Conservation (phyloP, 2,797 vertebrate species). For the Callimico goeldii region DNA sequence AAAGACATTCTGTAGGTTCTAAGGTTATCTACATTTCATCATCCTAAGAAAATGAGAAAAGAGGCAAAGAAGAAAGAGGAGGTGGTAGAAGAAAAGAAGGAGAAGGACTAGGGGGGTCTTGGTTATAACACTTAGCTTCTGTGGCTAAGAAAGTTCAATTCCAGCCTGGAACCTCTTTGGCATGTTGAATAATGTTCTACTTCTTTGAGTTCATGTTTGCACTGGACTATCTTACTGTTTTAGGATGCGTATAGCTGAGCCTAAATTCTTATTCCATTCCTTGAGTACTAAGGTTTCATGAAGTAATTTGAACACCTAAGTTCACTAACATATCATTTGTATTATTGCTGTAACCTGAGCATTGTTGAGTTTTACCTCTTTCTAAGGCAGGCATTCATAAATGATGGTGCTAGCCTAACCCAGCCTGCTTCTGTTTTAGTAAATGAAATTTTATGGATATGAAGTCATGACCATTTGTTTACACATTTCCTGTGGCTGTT, state of each 20-base stretch:
- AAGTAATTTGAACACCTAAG: not conserved
- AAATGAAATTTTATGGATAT: not conserved
- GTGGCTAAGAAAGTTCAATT: not conserved
- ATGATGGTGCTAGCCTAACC: accelerated
- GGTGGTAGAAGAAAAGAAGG: not conserved
- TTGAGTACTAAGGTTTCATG: not conserved
- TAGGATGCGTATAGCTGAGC: not conserved
- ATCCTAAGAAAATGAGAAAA: not conserved
- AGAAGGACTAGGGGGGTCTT: not conserved
- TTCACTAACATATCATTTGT: accelerated
- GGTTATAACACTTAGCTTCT: not conserved
- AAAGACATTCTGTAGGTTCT: not conserved
- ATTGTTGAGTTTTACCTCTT: not conserved
- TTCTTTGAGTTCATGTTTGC: not conserved
- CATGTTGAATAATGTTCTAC: no score
- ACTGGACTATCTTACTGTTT: not conserved
- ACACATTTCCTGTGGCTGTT: accelerated
- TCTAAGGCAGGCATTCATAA: accelerated
- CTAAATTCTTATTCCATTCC: not conserved
- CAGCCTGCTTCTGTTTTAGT: not conserved
- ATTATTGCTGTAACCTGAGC: no score
- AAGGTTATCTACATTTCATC: not conserved
- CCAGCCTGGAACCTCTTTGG: not conserved
- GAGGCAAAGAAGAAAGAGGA: not conserved
- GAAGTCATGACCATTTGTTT: not conserved